These are phyloP conservation scores for Ameiurus melas DNA, from an alignment of 2,113 vertebrate species.

Conservation along the genomic window DNA sequence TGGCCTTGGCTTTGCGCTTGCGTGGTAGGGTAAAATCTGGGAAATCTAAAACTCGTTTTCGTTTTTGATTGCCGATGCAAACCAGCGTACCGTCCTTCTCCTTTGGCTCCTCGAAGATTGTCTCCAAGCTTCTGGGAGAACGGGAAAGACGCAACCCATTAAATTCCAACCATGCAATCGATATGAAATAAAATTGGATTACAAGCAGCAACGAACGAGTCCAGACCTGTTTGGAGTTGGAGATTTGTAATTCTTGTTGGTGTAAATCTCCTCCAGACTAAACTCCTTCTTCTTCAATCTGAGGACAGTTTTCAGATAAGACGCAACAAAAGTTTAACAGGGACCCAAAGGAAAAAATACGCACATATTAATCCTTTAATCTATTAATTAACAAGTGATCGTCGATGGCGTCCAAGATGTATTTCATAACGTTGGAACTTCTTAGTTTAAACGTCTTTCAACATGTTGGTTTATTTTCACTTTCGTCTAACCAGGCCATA, in stretches of 20 bases:
- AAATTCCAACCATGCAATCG: not conserved
- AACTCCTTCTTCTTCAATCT: constrained; percentile 97
- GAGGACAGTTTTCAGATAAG: not conserved
- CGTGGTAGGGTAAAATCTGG: constrained; percentile 91
- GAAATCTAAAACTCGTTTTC: constrained; percentile 89
- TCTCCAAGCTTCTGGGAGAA: constrained; percentile 85
- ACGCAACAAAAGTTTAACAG: not conserved
- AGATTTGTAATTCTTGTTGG: constrained; percentile 94
- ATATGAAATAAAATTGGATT: not conserved
- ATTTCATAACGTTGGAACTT: not conserved
- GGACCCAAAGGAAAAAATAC: not conserved
- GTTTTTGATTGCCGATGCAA: constrained; percentile 89
- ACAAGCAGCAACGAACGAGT: not conserved
- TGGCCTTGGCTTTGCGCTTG: constrained; percentile 77
- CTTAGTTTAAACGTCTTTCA: too few species aligned
- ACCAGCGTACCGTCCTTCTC: constrained; percentile 86
- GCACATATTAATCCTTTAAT: not conserved
- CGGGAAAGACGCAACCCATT: not conserved
- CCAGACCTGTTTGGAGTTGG: constrained; percentile 86
- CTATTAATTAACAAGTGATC: not conserved
- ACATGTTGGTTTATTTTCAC: not conserved
- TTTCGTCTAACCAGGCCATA: not conserved
- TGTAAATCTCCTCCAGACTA: constrained; percentile 98
- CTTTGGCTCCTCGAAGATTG: constrained; percentile 94
- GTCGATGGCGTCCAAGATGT: not conserved